A percentile compares a stretch with the other conserved stretches of the same genome.
Conservation (phyloP, 2,797 vertebrate genomes). For the Acipenser oxyrinchus region DNA sequence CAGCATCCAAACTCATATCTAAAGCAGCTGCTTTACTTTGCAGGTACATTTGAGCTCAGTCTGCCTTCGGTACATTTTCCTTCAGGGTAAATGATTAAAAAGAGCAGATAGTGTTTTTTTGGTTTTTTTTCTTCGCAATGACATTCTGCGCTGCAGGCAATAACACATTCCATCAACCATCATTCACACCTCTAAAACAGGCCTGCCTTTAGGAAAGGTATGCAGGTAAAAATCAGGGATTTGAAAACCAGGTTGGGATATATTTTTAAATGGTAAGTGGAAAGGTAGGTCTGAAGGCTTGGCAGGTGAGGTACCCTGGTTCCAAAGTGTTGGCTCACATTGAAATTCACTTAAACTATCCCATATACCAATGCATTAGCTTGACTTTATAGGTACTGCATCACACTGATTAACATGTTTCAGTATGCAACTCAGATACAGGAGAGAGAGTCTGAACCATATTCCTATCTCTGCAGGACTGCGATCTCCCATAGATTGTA, state of each 20-base stretch:
- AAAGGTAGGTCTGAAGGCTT: slow-evolving; percentile 5
- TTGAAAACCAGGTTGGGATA: background rate
- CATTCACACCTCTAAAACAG: background rate
- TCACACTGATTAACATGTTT: too few relatives aligned
- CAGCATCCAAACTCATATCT: slow-evolving; percentile 31
- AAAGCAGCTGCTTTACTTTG: slow-evolving; percentile 56
- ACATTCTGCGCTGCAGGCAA: slow-evolving; percentile 20
- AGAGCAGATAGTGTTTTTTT: slow-evolving; percentile 27
- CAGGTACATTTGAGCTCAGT: slow-evolving; percentile 55
- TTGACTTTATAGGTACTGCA: too few relatives aligned
- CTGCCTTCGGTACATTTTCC: slow-evolving; percentile 53
- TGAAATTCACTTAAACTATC: too few relatives aligned
- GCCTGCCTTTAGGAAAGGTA: background rate
- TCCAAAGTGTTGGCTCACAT: too few relatives aligned
- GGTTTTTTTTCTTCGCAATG: slow-evolving; percentile 24
- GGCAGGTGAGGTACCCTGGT: too few relatives aligned
- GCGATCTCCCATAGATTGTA: too few relatives aligned
- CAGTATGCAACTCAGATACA: too few relatives aligned
- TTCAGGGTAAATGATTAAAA: slow-evolving; percentile 42
- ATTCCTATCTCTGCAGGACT: too few relatives aligned
- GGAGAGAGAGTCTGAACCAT: too few relatives aligned
- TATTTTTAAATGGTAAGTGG: background rate
- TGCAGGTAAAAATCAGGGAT: too few relatives aligned
- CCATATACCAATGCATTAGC: too few relatives aligned
- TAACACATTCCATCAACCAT: background rate